Percentiles rank a stretch among this genome's conserved stretches.
These are phyloP conservation scores for Sarcoramphus papa DNA, from an alignment of 2,797 vertebrate genomes.

Conservation along the genomic window DNA sequence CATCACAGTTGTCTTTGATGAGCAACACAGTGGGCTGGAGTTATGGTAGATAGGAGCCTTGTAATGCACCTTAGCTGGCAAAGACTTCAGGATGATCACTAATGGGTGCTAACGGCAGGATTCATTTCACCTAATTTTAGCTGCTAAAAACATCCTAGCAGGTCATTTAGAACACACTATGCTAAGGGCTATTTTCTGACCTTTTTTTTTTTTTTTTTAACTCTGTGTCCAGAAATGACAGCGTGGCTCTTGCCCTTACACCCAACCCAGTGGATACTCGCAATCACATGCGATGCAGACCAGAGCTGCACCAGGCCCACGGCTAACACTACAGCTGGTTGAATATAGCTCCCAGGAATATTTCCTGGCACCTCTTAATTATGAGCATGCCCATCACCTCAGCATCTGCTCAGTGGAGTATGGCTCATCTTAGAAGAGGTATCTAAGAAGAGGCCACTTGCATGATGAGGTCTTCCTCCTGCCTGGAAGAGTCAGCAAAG, in stretches of 20 bases:
- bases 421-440: not conserved
- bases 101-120: not conserved
- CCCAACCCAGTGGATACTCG: not conserved
- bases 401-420: not conserved
- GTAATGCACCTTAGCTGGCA: not conserved
- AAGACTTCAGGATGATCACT: not conserved
- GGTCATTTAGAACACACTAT: not conserved
- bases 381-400: not conserved
- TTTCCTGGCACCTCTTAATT: not conserved
- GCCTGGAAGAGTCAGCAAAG: not conserved
- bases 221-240: not conserved
- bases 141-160: not conserved
- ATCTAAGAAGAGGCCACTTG: not conserved
- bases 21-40: not conserved
- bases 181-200: not conserved
- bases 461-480: not conserved
- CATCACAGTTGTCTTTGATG: not conserved
- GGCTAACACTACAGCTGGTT: fast-evolving
- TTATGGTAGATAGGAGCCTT: not conserved
- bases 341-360: not conserved
- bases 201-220: not conserved
- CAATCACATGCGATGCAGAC: fast-evolving
- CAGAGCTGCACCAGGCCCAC: not conserved
- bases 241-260: not conserved
- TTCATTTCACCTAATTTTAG: not conserved